A percentile compares a stretch with the other conserved stretches of the same genome.
Evolutionary conservation across 30 jellyfish, hydroid and myxozoan species (phyloP).

Genomic region (Cassiopea andromeda): DNA sequence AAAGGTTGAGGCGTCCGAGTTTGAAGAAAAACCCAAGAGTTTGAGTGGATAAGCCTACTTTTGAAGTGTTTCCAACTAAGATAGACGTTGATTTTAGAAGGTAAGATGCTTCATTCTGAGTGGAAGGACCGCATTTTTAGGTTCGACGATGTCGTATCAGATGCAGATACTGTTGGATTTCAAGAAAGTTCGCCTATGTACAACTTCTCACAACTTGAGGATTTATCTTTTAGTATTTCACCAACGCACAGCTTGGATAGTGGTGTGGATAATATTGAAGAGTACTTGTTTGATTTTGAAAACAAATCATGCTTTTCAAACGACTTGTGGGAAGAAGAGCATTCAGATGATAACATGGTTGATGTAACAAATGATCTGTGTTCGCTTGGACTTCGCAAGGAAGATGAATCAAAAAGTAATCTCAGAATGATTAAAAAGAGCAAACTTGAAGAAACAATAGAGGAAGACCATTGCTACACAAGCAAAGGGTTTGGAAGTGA

Average conservation of each 20-base stretch:
- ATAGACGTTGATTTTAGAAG: not conserved
- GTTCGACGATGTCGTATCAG: slow-evolving; percentile 5
- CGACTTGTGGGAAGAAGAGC: not conserved
- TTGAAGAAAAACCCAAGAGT: too few relatives aligned
- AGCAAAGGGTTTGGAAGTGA: not conserved
- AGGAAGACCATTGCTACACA: slow-evolving; percentile 66
- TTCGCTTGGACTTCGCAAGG: not conserved
- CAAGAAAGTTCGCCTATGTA: slow-evolving; percentile 2
- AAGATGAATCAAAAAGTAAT: not conserved
- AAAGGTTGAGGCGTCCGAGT: too few relatives aligned
- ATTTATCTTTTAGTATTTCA: slow-evolving; percentile 34
- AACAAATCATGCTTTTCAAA: not conserved
- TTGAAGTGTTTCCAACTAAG: too few relatives aligned
- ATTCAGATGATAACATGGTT: not conserved
- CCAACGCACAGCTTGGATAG: slow-evolving; percentile 81
- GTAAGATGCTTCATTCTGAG: not conserved
- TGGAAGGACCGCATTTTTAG: not conserved
- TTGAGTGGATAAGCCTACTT: too few relatives aligned
- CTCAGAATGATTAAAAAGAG: not conserved
- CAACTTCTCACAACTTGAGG: not conserved
- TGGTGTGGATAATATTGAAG: slow-evolving; percentile 61
- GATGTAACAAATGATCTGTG: not conserved
- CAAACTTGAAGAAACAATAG: slow-evolving; percentile 17
- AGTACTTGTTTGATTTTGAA: slow-evolving; percentile 15
- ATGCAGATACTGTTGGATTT: slow-evolving; percentile 31